Evolutionary conservation across 2,113 vertebrate genomes (phyloP), one percentile per base, ranked within the genome.

Genomic region (Tylochromis polylepis): DNA sequence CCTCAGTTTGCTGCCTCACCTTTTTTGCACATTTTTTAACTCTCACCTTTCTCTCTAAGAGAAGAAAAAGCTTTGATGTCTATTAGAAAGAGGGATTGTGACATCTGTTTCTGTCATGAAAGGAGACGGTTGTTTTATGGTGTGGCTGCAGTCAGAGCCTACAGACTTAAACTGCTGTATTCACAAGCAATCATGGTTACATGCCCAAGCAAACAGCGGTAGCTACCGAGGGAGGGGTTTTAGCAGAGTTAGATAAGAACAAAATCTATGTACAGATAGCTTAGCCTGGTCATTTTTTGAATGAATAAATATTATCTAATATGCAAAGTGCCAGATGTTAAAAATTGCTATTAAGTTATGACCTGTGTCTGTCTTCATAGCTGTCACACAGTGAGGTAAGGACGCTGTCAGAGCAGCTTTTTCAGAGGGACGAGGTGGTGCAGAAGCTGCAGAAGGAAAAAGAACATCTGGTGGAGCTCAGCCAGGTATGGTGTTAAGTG

Each of bases 371-470:
- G 5, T 85, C 14, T 79, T 16, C 80, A 29, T 11, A 96, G 95
- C 67, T 83, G 1, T 93, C 92, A 43, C 94, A 95, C 22, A 43
- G 87, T 9, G 93, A 94, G 56, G 84, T 96, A 46, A 91, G 90
- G 87, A 94, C 88, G 85, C 95, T 96, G 72, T 86, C 91, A 0
- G 96, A 94, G 86, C 93, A 96, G 72, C 94, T 96, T 6, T 78
- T 85, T 31, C 95, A 94, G 65, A 94, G 55, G 49, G 94, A 95
- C 18, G 87, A 93, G 51, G 84, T 22, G 27, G 53, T 96, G 41
- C 91, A 94, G 79, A 96, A 93, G 83, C 92, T 96, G 22, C 94
- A 95, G 87, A 93, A 92, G 34, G 96, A 97, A 85, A 96, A 96
- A 34, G 94, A 96, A 11, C 95, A 96, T 82, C 91, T 97, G 84